Evolutionary conservation across 1,140 invertebrate genomes (phyloP).

Genomic region (Arion vulgaris): DNA sequence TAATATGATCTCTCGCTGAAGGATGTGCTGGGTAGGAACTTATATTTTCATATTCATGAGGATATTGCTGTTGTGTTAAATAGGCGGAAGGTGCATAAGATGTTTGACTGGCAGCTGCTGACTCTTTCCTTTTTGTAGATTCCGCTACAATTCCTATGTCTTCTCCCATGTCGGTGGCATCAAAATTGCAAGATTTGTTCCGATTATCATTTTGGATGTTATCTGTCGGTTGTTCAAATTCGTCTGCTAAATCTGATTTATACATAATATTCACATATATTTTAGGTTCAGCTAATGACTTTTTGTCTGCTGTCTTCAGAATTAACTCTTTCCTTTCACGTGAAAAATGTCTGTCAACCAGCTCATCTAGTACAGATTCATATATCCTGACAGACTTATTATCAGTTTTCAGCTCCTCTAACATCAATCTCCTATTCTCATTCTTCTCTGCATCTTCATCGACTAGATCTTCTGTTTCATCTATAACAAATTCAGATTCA

Average conservation of each 20-base stretch:
- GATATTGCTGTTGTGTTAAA: neutral
- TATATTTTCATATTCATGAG: constrained; percentile 17
- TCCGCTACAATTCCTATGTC: too few species aligned
- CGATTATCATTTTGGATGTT: neutral
- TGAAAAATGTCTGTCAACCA: neutral
- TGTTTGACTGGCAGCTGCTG: too few species aligned
- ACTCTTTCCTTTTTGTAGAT: too few species aligned
- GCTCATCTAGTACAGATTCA: constrained; percentile 24
- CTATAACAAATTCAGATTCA: neutral
- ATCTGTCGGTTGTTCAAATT: neutral
- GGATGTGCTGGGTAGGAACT: neutral
- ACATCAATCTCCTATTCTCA: constrained; percentile 8
- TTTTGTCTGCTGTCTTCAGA: neutral
- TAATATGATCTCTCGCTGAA: neutral
- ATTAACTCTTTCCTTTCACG: neutral
- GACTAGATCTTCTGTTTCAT: neutral
- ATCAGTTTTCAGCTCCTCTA: neutral
- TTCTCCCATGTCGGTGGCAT: neutral
- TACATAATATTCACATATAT: constrained; percentile 11
- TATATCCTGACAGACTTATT: neutral
- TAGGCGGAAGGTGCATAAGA: neutral
- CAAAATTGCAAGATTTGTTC: neutral
- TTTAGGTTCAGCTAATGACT: neutral
- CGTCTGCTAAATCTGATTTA: constrained; percentile 7
- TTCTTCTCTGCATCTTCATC: neutral